Evolutionary conservation across 2,888 invertebrate genomes (phyloP), one percentile per base, ranked within the genome.

Genomic region (Nomada hirtipes): DNA sequence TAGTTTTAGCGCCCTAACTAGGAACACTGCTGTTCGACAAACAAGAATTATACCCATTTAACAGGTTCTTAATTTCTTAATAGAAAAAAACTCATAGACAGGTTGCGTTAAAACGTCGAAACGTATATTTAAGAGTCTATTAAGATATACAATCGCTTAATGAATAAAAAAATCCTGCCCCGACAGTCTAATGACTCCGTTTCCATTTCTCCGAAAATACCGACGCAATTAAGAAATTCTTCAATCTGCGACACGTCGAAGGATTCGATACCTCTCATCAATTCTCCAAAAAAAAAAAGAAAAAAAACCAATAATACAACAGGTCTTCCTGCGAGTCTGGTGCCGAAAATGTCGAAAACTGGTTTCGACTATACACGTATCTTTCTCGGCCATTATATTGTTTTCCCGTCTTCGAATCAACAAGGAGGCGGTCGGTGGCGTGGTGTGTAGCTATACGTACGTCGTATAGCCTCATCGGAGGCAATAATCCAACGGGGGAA

Each of bases 401-500:
- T 76, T 81, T 73, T 69, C 78, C 68, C 82, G 69, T 80, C 74
- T 72, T 74, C 29, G 72, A 70, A 69, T 79, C 73, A 65, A 71
- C 50, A 64, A 75, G 73, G n/a, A 73, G 67, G 60, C 59, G 29
- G 69, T 18, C 29, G 44, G 71, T 29, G 73, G 64, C 74, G 64
- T 68, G 63, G 80, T 69, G 63, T 73, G 76, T 73, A 78, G 84
- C 67, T 85, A 86, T 86, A 89, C 78, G 78, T 36, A 64, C 50
- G 72, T 74, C 83, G 87, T 85, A 87, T 85, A 89, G 89, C 82
- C 83, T 86, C 88, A 84, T 82, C 84, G 84, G 85, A 85, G 88
- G 89, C 91, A 91, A 92, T 92, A 92, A 93, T 92, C 92, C 93
- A 89, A 89, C 88, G 90, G 89, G 90, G 89, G 89, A 89, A 89